phyloP scores from a whole-genome alignment of 2,113 vertebrate species.

The Cervus canadensis region DNA sequence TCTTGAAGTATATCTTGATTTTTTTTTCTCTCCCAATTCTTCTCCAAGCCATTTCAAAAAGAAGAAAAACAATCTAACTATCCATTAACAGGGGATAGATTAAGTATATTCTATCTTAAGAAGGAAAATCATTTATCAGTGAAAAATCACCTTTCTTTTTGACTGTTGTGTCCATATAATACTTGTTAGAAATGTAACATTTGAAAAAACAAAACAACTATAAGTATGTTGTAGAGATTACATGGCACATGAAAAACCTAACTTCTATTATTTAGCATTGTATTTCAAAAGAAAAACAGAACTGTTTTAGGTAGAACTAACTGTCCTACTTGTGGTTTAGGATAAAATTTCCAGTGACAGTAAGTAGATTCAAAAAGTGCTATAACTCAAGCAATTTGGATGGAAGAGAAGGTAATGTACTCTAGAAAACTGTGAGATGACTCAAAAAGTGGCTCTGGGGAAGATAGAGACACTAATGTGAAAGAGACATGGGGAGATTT shows the following conservation, averaged over 20 bases:
- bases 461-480: not conserved
- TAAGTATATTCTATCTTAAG: not conserved
- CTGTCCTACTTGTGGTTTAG: not conserved
- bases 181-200: not conserved
- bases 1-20: not conserved
- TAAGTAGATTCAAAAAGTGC: not conserved
- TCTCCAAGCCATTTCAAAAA: constrained; percentile 3
- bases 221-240: not conserved
- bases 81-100: not conserved
- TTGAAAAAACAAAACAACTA: not conserved
- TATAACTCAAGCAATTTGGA: not conserved
- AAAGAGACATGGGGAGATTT: not conserved
- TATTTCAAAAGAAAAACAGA: constrained; percentile 22
- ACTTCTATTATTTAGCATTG: not conserved
- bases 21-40: not conserved
- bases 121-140: not conserved
- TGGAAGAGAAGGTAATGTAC: not conserved
- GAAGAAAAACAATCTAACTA: not conserved
- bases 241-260: not conserved
- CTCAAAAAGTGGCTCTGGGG: not conserved
- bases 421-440: not conserved
- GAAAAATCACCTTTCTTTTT: constrained; percentile 22
- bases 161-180: not conserved
- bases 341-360: constrained; percentile 4
- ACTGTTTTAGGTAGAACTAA: not conserved